Conservation (phyloP, 2,888 invertebrate genomes). For the Andrena hattorfiana region DNA sequence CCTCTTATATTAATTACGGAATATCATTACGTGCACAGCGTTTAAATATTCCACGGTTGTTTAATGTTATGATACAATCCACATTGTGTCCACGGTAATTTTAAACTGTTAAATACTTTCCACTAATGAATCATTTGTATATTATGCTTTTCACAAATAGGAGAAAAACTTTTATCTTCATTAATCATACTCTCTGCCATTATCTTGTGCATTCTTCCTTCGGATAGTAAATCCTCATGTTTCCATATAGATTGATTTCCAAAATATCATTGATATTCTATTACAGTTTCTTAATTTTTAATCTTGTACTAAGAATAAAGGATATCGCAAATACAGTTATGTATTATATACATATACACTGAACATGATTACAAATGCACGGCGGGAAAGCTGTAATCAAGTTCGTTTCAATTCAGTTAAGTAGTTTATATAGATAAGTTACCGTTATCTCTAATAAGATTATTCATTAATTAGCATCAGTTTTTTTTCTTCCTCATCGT, state of each 20-base stretch:
- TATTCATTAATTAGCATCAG: constrained; percentile 8
- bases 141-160: neutral
- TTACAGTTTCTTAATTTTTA: neutral
- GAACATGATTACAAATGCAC: constrained; percentile 15
- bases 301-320: neutral
- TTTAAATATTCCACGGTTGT: constrained; percentile 16
- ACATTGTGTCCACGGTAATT: neutral
- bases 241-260: neutral
- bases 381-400: constrained; percentile 27
- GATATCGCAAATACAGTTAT: neutral
- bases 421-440: neutral
- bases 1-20: constrained; percentile 10
- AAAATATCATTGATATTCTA: neutral
- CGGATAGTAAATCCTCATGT: neutral
- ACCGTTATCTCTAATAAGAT: constrained; percentile 1
- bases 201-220: neutral
- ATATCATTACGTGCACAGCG: constrained; percentile 1
- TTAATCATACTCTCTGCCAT: neutral
- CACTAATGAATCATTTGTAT: neutral
- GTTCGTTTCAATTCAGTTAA: neutral
- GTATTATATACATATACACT: neutral
- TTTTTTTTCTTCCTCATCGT: neutral
- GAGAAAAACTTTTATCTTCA: neutral
- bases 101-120: neutral
- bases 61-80: constrained; percentile 25